Evolutionary conservation across 2,888 invertebrate genomes (phyloP), one percentile per base, ranked within the genome.

Genomic region (Eristalis tenax): DNA sequence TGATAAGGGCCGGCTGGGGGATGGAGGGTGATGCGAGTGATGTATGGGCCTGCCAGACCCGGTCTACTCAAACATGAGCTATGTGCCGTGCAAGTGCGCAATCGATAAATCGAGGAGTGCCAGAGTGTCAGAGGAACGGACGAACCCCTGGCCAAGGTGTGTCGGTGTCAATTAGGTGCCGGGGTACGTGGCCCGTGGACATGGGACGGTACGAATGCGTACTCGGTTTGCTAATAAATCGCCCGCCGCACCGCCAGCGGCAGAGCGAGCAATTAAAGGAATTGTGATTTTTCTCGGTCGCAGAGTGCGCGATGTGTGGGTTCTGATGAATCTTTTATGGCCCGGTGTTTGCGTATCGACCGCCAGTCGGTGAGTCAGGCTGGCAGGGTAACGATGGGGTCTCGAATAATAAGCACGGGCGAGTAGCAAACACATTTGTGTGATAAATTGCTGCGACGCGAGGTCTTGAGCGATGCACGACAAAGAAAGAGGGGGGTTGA

Each of bases 321-420:
- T 68, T 76, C 80, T 73, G 56, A 76, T 85, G 61, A 71, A 76
- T 85, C 80, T 73, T 76, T 68, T 71, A 85, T 71, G 56, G 50
- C 32, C 56, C 43, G 43, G 66, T 71, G 74, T 83, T 77, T 77
- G 26, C 59, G 57, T 75, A 75, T 70, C 40, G 79, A 50, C 74
- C 64, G 79, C 43, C 68, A 56, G 43, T 38, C 32, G 59, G 59
- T 75, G 61, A 66, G 28, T 66, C 26, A 79, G 38, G 38, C 38
- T 4, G 38, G 38, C 38, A 4, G 38, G 71, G 66, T 43, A 73
- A 65, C 50, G 74, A 71, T 59, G 71, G 66, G 66, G 26, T 65
- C 63, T 71, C 64, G 84, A 56, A 85, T 80, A 76, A 43, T 50
- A 65, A 74, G 68, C 28, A 66, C 43, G 35, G 63, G 13, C 23